Evolutionary conservation across 2,888 invertebrate genomes (phyloP).

Genomic region (Leucophora obtusa): DNA sequence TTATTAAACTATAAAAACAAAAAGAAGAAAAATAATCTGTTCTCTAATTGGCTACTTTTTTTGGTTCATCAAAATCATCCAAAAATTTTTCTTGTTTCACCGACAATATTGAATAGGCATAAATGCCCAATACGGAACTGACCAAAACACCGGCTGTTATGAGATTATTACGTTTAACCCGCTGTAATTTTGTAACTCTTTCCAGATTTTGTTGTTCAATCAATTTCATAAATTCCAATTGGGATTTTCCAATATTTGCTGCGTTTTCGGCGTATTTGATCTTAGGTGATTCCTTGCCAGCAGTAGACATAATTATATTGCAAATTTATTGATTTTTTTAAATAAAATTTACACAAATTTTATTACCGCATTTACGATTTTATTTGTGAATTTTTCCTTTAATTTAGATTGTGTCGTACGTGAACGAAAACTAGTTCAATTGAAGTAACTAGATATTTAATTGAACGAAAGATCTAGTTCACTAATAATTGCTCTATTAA

Average conservation of each 20-base stretch:
- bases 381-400: conserved; percentile 23
- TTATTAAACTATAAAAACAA: conserved; percentile 67
- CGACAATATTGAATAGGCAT: conserved; percentile 90
- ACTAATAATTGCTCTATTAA: too few species aligned
- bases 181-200: conserved; percentile 84
- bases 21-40: conserved; percentile 17
- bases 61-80: conserved; percentile 94
- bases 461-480: too few species aligned
- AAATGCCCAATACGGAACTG: conserved; percentile 86
- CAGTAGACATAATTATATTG: conserved; percentile 72
- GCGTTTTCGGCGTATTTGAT: conserved; percentile 75
- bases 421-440: too few species aligned
- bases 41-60: conserved; percentile 78
- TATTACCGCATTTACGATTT: conserved; percentile 27
- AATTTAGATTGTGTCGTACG: too few species aligned
- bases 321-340: conserved; percentile 1
- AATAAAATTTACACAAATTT: conserved; percentile 28
- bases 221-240: conserved; percentile 88
- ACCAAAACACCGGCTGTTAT: conserved; percentile 84
- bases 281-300: conserved; percentile 71
- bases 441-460: too few species aligned
- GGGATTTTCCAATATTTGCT: conserved; percentile 81
- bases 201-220: conserved; percentile 87
- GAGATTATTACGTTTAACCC: conserved; percentile 83
- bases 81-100: conserved; percentile 95